Percentiles rank a stretch among this genome's conserved stretches.
Evolutionary conservation across 2,797 vertebrate genomes (phyloP).

Genomic region (Crax fasciolata): DNA sequence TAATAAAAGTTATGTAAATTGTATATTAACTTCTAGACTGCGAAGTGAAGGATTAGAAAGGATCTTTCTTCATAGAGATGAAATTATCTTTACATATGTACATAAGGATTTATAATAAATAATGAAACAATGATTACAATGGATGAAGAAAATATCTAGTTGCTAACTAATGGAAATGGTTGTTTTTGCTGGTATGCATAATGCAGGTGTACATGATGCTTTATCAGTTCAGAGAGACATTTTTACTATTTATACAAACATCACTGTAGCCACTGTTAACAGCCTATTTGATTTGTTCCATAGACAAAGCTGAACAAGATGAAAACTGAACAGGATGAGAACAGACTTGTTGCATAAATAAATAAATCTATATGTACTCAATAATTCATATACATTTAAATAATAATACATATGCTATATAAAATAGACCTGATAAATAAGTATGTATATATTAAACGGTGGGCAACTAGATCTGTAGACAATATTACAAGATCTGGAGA

Average conservation of each 20-base stretch:
- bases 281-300: not conserved
- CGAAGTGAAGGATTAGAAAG: not conserved
- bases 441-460: not conserved
- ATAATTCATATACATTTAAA: not conserved
- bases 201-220: not conserved
- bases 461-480: not conserved
- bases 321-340: not conserved
- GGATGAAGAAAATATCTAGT: not conserved
- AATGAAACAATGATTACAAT: not conserved
- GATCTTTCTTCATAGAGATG: not conserved
- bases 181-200: not conserved
- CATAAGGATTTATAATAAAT: not conserved
- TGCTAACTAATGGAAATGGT: not conserved
- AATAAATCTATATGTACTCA: not conserved
- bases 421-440: not conserved
- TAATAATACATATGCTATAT: not conserved
- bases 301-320: not conserved
- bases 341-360: not conserved
- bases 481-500: not conserved
- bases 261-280: not conserved
- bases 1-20: not conserved
- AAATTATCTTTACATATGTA: not conserved
- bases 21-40: not conserved
- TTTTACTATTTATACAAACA: not conserved
- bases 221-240: not conserved